Percentiles rank a stretch among this genome's conserved stretches.
These are phyloP conservation scores for Ganaspis sp. DNA, from an alignment of 1,140 invertebrate species.

Conservation along the genomic window DNA sequence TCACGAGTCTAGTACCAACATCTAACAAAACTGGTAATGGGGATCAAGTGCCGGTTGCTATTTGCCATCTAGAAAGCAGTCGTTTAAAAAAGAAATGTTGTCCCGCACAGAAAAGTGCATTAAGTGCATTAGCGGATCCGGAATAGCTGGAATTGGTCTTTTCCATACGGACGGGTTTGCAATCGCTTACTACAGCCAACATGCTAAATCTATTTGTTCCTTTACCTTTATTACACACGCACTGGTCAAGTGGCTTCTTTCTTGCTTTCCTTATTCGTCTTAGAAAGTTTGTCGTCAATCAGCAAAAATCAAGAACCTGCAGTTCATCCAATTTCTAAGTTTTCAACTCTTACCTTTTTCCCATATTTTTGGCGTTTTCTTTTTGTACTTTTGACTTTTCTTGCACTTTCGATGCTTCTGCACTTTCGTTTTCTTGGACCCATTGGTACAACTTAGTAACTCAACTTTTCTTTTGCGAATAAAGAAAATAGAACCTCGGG, in stretches of 20 bases:
- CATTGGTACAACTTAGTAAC: too few species aligned
- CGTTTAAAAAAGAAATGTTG: conserved; percentile 18
- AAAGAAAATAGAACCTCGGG: too few species aligned
- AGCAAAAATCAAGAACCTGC: too few species aligned
- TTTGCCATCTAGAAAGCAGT: conserved; percentile 10
- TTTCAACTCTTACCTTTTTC: too few species aligned
- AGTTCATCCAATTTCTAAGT: too few species aligned
- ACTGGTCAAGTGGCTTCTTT: conserved; percentile 15
- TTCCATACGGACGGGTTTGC: conserved; percentile 16
- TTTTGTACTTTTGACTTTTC: too few species aligned
- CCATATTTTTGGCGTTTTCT: too few species aligned
- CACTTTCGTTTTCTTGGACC: too few species aligned
- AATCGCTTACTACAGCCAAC: conserved; percentile 12
- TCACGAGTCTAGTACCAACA: conserved; percentile 14
- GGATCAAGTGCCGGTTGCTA: conserved; percentile 23
- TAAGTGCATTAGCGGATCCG: conserved; percentile 26
- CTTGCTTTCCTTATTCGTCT: conserved; percentile 13
- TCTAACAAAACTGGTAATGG: conserved; percentile 24
- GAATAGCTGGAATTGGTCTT: conserved; percentile 28
- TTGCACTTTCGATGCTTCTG: too few species aligned
- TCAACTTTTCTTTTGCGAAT: too few species aligned
- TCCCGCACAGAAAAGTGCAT: background rate
- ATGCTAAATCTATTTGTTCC: conserved; percentile 25
- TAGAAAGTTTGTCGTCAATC: conserved; percentile 8
- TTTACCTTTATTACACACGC: conserved; percentile 7